These are phyloP conservation scores for Spodoptera picta DNA, from an alignment of 2,888 invertebrate species.

Conservation along the genomic window DNA sequence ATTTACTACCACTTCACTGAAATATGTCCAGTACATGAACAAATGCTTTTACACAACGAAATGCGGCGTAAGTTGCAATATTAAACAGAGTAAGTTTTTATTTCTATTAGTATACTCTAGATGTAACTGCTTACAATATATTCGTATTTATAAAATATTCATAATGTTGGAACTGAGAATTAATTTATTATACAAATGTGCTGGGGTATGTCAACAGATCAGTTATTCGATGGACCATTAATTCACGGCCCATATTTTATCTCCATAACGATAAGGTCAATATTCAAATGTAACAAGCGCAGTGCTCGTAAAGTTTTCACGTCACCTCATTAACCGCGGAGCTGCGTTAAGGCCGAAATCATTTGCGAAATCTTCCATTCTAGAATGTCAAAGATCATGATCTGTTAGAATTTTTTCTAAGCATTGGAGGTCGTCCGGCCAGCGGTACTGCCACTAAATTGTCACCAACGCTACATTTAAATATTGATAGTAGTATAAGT, in stretches of 20 bases:
- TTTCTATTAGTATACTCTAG: too few relatives aligned
- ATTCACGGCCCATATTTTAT: constrained; percentile 44
- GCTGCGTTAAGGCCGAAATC: constrained; percentile 61
- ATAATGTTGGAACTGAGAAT: constrained; percentile 1
- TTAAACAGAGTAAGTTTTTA: too few relatives aligned
- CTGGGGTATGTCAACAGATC: constrained; percentile 25
- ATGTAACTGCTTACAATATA: too few relatives aligned
- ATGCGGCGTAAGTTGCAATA: too few relatives aligned
- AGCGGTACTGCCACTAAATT: constrained; percentile 65
- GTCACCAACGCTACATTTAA: constrained; percentile 79
- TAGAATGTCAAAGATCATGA: constrained; percentile 51
- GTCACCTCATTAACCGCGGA: constrained; percentile 45
- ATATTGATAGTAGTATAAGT: constrained; percentile 76
- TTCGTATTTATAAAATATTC: background rate
- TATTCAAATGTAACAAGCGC: constrained; percentile 52
- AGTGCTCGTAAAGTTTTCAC: constrained; percentile 38
- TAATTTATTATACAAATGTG: constrained; percentile 10
- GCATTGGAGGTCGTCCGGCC: constrained; percentile 42
- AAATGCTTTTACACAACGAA: too few relatives aligned
- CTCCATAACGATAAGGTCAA: constrained; percentile 52
- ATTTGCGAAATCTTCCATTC: constrained; percentile 61
- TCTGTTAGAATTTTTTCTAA: constrained; percentile 36
- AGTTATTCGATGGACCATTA: constrained; percentile 19
- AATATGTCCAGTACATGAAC: too few relatives aligned
- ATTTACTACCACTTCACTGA: too few relatives aligned